A percentile compares a stretch with the other conserved stretches of the same genome.
Conservation (phyloP, 2,113 vertebrate genomes). For the Edolisoma coerulescens region DNA sequence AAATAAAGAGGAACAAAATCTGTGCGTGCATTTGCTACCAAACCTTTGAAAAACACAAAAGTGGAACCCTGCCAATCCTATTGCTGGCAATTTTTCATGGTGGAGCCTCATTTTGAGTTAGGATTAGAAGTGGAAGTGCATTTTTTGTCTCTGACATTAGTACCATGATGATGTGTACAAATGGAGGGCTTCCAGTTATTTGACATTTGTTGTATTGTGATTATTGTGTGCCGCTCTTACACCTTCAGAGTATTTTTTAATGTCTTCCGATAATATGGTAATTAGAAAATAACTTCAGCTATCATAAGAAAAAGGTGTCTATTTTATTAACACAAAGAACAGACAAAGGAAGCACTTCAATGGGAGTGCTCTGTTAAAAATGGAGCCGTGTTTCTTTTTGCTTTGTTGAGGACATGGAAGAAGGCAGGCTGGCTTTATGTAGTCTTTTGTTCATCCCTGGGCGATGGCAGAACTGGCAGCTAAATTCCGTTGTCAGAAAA, state of each 20-base stretch:
- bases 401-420: not conserved
- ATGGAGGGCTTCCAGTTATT: not conserved
- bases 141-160: not conserved
- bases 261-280: not conserved
- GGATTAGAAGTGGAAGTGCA: not conserved
- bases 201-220: not conserved
- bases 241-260: not conserved
- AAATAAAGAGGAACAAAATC: conserved; percentile 31
- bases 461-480: not conserved
- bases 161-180: not conserved
- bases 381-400: not conserved
- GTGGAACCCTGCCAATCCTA: conserved; percentile 31
- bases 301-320: not conserved
- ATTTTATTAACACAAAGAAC: not conserved
- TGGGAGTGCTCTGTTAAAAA: not conserved
- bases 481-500: conserved; percentile 1
- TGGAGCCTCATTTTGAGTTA: not conserved
- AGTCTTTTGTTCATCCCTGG: conserved; percentile 4
- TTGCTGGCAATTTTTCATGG: conserved; percentile 28
- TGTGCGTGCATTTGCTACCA: not conserved
- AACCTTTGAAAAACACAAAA: conserved; percentile 35
- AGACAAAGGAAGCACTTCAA: not conserved
- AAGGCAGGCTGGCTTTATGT: not conserved
- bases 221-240: not conserved
- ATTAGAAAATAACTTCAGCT: not conserved